A percentile compares a stretch with the other conserved stretches of the same genome.
Conservation (phyloP, 2,888 invertebrate species). For the Ochlodes sylvanus region DNA sequence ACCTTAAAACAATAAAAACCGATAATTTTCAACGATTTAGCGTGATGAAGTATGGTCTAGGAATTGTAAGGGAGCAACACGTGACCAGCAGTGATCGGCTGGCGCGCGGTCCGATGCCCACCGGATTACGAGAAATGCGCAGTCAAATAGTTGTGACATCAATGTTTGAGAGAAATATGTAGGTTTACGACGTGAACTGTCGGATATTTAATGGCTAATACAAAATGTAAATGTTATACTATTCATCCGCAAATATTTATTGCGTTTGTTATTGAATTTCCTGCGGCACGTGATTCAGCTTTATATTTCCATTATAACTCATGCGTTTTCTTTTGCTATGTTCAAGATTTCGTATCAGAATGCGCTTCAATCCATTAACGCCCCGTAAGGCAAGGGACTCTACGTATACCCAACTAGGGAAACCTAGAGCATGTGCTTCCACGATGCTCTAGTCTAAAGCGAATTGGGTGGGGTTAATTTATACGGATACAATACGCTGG, state of each 20-base stretch:
- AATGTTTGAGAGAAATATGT: constrained; percentile 13
- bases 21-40: too few species aligned
- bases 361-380: too few species aligned
- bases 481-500: too few species aligned
- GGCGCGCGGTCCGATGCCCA: neutral
- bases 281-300: neutral
- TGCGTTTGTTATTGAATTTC: neutral
- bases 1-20: too few species aligned
- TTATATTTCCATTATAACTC: neutral
- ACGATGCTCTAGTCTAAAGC: too few species aligned
- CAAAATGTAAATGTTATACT: constrained; percentile 5
- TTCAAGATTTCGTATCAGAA: too few species aligned
- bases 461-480: too few species aligned
- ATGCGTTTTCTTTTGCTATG: neutral
- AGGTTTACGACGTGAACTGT: constrained; percentile 12
- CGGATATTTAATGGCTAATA: constrained; percentile 4
- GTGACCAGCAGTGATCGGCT: neutral
- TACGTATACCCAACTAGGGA: too few species aligned
- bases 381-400: too few species aligned
- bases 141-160: constrained; percentile 9
- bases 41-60: too few species aligned
- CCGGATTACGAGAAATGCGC: constrained; percentile 8
- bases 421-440: too few species aligned
- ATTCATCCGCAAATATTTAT: constrained; percentile 6
- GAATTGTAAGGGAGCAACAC: too few species aligned